A percentile compares a stretch with the other conserved stretches of the same genome.
phyloP scores from a whole-genome alignment of 2,888 invertebrate species.

The Pseudococcus viburni region DNA sequence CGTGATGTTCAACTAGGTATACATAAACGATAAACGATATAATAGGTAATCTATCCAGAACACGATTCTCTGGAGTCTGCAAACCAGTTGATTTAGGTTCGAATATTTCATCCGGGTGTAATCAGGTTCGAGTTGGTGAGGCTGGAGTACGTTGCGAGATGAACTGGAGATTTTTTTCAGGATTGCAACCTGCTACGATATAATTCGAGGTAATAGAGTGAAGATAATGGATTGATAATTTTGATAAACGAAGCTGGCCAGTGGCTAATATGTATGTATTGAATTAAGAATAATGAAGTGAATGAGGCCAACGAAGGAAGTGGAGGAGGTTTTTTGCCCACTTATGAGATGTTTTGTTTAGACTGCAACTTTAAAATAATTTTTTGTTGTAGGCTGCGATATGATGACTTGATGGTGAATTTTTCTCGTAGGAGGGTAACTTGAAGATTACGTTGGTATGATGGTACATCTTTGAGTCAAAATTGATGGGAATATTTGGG shows the following conservation, averaged over 20 bases:
- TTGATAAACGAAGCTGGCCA: neutral
- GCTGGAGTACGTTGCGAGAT: neutral
- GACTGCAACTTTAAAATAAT: neutral
- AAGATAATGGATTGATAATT: neutral
- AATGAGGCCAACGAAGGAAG: neutral
- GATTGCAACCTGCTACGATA: neutral
- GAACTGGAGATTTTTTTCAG: neutral
- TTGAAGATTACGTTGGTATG: neutral
- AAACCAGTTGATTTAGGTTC: neutral
- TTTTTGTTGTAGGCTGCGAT: neutral
- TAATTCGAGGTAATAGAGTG: neutral
- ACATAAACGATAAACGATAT: neutral
- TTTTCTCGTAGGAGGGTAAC: neutral
- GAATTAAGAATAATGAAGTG: neutral
- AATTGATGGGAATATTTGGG: neutral
- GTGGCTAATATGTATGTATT: neutral
- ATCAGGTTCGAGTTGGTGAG: neutral
- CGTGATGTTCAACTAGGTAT: neutral
- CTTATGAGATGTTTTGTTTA: neutral
- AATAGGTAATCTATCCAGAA: neutral
- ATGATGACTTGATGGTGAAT: neutral
- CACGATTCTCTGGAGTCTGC: neutral
- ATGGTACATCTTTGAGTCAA: neutral
- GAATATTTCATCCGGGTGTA: slow-evolving; percentile 10
- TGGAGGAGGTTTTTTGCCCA: slow-evolving; percentile 8